Evolutionary conservation across 2,888 invertebrate genomes (phyloP).

Genomic region (Drosophila setosimentum): DNA sequence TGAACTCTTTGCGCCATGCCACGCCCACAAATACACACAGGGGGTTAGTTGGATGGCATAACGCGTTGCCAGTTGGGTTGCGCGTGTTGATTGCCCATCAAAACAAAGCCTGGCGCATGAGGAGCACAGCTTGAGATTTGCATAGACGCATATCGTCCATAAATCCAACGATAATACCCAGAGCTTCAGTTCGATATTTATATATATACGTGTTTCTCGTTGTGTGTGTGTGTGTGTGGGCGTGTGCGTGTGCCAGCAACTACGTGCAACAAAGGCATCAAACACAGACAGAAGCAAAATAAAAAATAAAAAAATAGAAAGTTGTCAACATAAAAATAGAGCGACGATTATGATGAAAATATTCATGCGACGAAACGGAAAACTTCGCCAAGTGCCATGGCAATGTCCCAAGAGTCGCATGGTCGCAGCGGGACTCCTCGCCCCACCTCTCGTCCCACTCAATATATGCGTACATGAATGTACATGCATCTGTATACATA

Average conservation of each 20-base stretch:
- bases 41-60: constrained; percentile 24
- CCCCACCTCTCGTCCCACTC: not conserved
- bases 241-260: constrained; percentile 12
- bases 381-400: constrained; percentile 50
- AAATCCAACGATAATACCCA: constrained; percentile 52
- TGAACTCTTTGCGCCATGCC: constrained; percentile 57
- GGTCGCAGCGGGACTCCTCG: constrained; percentile 21
- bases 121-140: constrained; percentile 71
- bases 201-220: constrained; percentile 9
- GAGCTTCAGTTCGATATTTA: constrained; percentile 37
- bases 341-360: constrained; percentile 78
- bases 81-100: constrained; percentile 78
- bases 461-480: constrained; percentile 4
- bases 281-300: not conserved
- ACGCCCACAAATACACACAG: constrained; percentile 52
- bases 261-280: constrained; percentile 21
- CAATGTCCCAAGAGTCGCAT: constrained; percentile 35
- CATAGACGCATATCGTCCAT: constrained; percentile 46
- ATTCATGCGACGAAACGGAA: constrained; percentile 78
- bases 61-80: constrained; percentile 15
- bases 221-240: constrained; percentile 4
- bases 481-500: constrained; percentile 1
- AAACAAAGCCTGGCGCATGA: constrained; percentile 55
- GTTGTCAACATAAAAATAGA: constrained; percentile 74
- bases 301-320: constrained; percentile 17